Conservation (phyloP, 2,888 invertebrate genomes). For the Globia sparganii region DNA sequence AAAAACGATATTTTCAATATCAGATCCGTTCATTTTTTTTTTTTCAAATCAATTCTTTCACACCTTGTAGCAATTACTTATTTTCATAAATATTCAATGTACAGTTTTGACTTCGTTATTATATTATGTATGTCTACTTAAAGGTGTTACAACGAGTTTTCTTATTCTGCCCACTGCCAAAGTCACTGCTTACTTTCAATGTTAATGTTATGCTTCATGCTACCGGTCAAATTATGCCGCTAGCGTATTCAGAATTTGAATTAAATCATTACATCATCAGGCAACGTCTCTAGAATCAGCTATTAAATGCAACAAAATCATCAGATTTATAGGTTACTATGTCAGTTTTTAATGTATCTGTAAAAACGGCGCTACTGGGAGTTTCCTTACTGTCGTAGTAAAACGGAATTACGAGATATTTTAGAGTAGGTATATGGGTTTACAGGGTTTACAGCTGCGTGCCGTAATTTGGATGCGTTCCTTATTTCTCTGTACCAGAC, state of each 20-base stretch:
- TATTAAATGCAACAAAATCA: constrained; percentile 38
- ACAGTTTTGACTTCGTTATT: no score
- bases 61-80: background rate
- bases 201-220: constrained; percentile 49
- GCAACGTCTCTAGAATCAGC: constrained; percentile 33
- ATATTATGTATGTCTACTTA: background rate
- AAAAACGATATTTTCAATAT: background rate
- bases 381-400: constrained; percentile 50
- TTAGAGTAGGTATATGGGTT: constrained; percentile 46
- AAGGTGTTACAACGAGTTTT: background rate
- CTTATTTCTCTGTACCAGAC: constrained; percentile 39
- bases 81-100: background rate
- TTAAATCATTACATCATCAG: constrained; percentile 50
- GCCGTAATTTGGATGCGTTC: constrained; percentile 40
- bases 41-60: no score
- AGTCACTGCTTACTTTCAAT: constrained; percentile 49
- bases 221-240: constrained; percentile 42
- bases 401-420: constrained; percentile 50
- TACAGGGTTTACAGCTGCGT: constrained; percentile 37
- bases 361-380: constrained; percentile 33
- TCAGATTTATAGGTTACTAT: constrained; percentile 56
- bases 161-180: constrained; percentile 33
- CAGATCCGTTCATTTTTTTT: no score
- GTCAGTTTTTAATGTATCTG: constrained; percentile 57
- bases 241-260: constrained; percentile 48